These are phyloP conservation scores for Cheilosia grossa DNA, from an alignment of 2,888 invertebrate species.

Conservation along the genomic window DNA sequence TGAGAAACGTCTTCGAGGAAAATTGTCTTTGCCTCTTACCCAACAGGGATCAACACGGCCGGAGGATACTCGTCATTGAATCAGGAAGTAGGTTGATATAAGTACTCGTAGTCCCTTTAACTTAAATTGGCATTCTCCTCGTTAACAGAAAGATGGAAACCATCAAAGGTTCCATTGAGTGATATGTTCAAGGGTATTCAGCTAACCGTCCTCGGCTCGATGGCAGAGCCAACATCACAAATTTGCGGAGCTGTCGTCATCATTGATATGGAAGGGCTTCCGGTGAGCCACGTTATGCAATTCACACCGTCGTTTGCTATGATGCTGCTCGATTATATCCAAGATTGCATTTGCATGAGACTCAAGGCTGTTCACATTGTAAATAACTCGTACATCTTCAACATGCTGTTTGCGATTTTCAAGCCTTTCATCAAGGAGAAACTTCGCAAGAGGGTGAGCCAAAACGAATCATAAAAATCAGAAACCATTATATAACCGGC, in stretches of 20 bases:
- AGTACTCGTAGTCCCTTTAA: background rate
- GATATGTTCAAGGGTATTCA: slow-evolving; percentile 89
- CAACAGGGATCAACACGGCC: slow-evolving; percentile 87
- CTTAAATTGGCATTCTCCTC: background rate
- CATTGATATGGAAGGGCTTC: slow-evolving; percentile 90
- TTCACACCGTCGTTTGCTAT: slow-evolving; percentile 91
- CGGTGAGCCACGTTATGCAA: slow-evolving; percentile 89
- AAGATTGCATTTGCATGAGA: slow-evolving; percentile 92
- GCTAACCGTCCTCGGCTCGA: slow-evolving; percentile 88
- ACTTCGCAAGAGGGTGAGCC: slow-evolving; percentile 88
- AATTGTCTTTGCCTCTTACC: slow-evolving; percentile 89
- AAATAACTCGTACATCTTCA: slow-evolving; percentile 94
- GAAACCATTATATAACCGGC: background rate
- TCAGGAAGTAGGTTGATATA: slow-evolving; percentile 86
- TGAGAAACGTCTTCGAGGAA: slow-evolving; percentile 86
- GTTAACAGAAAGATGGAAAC: slow-evolving; percentile 89
- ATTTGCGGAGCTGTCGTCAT: slow-evolving; percentile 89
- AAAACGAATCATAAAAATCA: background rate
- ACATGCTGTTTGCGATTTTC: slow-evolving; percentile 92
- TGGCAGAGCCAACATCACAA: slow-evolving; percentile 91
- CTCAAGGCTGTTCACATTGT: slow-evolving; percentile 93
- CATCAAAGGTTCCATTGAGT: slow-evolving; percentile 86
- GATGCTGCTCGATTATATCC: slow-evolving; percentile 89
- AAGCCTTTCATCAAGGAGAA: slow-evolving; percentile 95
- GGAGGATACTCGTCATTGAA: slow-evolving; percentile 88